phyloP scores from a whole-genome alignment of 1,140 invertebrate genomes.

The silkworm (Bombyx mori) region ASM3026992v2 NC_085117.1:14611501-14612000 shows the following conservation, averaged over 20 bases:
- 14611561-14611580: constrained; percentile 68
- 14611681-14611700: constrained; percentile 72
- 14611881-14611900: constrained; percentile 35
- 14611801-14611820: constrained; percentile 65
- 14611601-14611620: constrained; percentile 70
- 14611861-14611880: constrained; percentile 29
- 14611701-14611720: constrained; percentile 57
- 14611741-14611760: constrained; percentile 53
- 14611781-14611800: constrained; percentile 63
- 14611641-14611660: constrained; percentile 67
- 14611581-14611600: constrained; percentile 67
- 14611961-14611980: no score
- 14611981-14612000: no score
- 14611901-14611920: constrained; percentile 36
- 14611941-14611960: no score
- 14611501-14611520: constrained; percentile 71
- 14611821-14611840: constrained; percentile 61
- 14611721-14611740: constrained; percentile 40
- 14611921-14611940: constrained; percentile 9
- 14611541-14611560: constrained; percentile 68
- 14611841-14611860: constrained; percentile 24
- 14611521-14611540: constrained; percentile 65
- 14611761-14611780: constrained; percentile 63
- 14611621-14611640: constrained; percentile 56
- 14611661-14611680: constrained; percentile 72